Evolutionary conservation across 2,888 invertebrate genomes (phyloP), one percentile per base, ranked within the genome.

Genomic region (Drosophila macrospina): DNA sequence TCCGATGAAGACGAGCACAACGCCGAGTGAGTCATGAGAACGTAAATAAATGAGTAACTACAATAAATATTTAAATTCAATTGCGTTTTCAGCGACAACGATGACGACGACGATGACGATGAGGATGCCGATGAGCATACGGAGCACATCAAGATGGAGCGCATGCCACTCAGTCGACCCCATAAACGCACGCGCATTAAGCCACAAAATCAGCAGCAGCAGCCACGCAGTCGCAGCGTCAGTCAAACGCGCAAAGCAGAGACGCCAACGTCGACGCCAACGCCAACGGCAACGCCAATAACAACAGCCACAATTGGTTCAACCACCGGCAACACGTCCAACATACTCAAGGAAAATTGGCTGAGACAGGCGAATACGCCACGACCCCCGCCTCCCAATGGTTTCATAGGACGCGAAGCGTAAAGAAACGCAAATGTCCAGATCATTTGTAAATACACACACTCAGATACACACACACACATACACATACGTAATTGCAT

Each of bases 371-470:
- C 82, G 56, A 71, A 75, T 30, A 75, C 86, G 50, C 60, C 80
- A 36, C 69, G 78, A 10, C 80, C 82, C 24, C 90, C 89, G 51
- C 91, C 91, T n/a, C 91, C 91, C n/a, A 91, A 91, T 70, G 91
- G 91, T 67, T 91, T 91, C 75, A 90, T 91, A 45, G 91, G 91
- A 39, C 89, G 89, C 62, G 91, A 91, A 78, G 82, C 89, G 71
- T 91, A 90, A 75, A 36, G 47, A 20, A 15, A 20, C 50, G 63
- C 56, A 59, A 68, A 56, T 26, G 59, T 56, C 41, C 13, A 34
- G 24, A 45, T 47, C 67, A 66, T 67, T 57, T 73, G 63, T 80
- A 74, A 77, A 74, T 11, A 56, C 34, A 41, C 41, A 47, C 52
- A 56, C 47, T 34, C 45, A n/a, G n/a, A n/a, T n/a, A n/a, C n/a